Evolutionary conservation across 2,797 vertebrate genomes (phyloP), one percentile per base, ranked within the genome.

Genomic region (Pseudotriccus pelzelni): DNA sequence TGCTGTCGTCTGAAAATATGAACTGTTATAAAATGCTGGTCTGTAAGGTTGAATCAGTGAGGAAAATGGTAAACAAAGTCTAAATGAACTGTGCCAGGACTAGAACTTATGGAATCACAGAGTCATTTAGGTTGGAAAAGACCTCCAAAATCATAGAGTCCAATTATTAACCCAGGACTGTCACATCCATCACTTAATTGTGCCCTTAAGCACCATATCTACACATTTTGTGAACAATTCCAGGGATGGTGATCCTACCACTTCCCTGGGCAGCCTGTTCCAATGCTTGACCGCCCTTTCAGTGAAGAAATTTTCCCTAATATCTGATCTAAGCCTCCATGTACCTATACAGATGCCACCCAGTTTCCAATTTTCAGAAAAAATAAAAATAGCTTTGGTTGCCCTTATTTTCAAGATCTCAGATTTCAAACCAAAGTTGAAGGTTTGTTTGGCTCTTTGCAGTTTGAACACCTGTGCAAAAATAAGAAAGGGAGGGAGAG

Each of bases 391-490:
- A 69, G 43, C 52, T 56, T 53, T 11, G 15, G 44, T 41, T 21
- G 13, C 24, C 23, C 30, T 75, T 85, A 50, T 75, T 87, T 88
- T 85, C n/a, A 69, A 17, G 39, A 55, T 47, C 36, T 74, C 18
- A 10, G 3, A 5, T 86, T 88, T 94, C 79, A 92, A 85, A 60
- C 16, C 2, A 6, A 60, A 58, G 47, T n/a, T 0, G 0, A 67
- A 75, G 37, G 24, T 50, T 79, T 91, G 66, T 52, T 91, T 88
- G 52, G 37, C 41, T 73, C 30, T 91, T 75, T 34, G 39, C 34
- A 84, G 66, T 63, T 52, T 86, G 73, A 93, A 94, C 74, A 95
- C 68, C 68, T 92, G 84, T 60, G 66, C 22, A 53, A 77, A 62
- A 93, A 58, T 53, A 58, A 68, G 56, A 63, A 68, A 73, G 52